Conservation (phyloP, 2,888 invertebrate genomes). For the Lacanobia wlatinum region DNA sequence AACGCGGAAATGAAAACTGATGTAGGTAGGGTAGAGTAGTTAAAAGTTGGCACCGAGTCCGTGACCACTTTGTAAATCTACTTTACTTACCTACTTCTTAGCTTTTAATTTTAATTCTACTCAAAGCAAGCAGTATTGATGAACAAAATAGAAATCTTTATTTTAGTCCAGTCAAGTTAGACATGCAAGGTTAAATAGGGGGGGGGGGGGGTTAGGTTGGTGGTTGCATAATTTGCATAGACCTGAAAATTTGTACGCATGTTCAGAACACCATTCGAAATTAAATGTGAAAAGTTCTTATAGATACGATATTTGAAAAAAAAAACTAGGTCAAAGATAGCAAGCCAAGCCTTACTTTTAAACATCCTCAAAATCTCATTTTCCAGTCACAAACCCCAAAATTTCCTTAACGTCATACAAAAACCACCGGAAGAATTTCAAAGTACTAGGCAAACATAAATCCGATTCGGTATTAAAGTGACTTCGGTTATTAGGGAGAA, state of each 20-base stretch:
- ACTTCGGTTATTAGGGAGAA: conserved; percentile 64
- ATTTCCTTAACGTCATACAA: conserved; percentile 24
- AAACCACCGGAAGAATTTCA: not conserved
- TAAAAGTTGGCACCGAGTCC: not conserved
- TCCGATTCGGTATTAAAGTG: conserved; percentile 62
- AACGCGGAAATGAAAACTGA: conserved; percentile 8
- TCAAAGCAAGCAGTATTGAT: not conserved
- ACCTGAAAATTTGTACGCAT: too few species aligned
- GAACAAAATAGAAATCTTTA: too few species aligned
- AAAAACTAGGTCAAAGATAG: too few species aligned
- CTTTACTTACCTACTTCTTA: not conserved
- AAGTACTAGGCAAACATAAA: conserved; percentile 59
- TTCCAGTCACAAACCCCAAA: too few species aligned
- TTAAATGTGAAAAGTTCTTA: too few species aligned
- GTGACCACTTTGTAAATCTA: conserved; percentile 1
- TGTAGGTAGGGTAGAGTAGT: conserved; percentile 7
- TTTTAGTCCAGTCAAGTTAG: too few species aligned
- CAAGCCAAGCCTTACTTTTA: not conserved
- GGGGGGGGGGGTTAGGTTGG: too few species aligned
- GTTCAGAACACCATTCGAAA: too few species aligned
- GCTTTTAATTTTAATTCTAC: not conserved
- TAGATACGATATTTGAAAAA: too few species aligned
- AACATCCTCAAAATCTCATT: not conserved
- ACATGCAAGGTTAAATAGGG: too few species aligned
- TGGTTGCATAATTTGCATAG: too few species aligned